These are phyloP conservation scores for Peromyscus maniculatus DNA, from an alignment of 2,113 vertebrate species.

Conservation along the genomic window DNA sequence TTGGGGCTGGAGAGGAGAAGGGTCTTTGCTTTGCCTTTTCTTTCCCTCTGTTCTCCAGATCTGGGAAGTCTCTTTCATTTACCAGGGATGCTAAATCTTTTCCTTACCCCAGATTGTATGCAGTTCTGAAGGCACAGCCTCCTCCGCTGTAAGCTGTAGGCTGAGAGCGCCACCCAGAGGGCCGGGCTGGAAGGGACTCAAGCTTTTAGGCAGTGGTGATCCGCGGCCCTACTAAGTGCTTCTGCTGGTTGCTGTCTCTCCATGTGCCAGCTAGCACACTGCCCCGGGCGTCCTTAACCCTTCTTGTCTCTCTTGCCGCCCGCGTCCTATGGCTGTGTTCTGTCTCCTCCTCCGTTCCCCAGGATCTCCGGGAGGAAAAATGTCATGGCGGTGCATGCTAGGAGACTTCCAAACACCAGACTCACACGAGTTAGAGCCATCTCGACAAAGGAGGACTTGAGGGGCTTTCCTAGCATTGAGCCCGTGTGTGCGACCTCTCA, in stretches of 20 bases:
- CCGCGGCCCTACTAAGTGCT: neutral
- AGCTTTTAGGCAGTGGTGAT: accelerated
- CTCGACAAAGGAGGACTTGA: neutral
- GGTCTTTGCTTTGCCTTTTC: neutral
- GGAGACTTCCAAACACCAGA: neutral
- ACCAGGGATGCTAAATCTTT: neutral
- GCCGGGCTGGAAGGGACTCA: accelerated
- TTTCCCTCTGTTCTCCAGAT: slow-evolving; percentile 29
- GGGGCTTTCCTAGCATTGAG: neutral
- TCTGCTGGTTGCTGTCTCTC: neutral
- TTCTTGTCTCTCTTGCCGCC: neutral
- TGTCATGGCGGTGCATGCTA: neutral
- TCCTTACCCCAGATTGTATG: neutral
- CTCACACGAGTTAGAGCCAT: neutral
- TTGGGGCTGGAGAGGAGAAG: slow-evolving; percentile 55
- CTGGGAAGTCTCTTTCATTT: slow-evolving; percentile 8
- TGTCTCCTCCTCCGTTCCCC: neutral
- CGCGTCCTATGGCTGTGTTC: neutral
- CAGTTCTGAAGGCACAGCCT: neutral
- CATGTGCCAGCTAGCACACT: accelerated
- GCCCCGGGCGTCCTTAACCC: neutral
- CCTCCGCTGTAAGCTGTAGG: neutral
- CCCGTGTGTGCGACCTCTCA: no score
- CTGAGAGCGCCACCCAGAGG: neutral
- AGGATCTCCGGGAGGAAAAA: neutral